Evolutionary conservation across 1,140 invertebrate species (phyloP).

Genomic region (Procambarus virginalis): DNA sequence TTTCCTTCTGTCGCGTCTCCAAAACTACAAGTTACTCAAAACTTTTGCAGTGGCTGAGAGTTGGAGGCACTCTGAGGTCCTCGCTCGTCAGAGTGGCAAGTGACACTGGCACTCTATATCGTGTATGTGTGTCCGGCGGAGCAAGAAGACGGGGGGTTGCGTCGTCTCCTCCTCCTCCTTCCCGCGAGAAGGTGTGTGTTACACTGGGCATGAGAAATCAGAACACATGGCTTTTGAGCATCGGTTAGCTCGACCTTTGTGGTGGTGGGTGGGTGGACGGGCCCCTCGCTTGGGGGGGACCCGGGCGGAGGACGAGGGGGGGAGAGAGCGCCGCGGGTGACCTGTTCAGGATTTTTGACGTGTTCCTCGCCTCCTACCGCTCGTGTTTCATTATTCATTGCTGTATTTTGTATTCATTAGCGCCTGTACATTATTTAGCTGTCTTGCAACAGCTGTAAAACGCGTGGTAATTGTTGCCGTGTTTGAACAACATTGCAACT

Average conservation of each 20-base stretch:
- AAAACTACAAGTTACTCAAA: background rate
- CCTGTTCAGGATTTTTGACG: constrained; percentile 9
- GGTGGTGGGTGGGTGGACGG: constrained; percentile 46
- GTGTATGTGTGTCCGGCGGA: background rate
- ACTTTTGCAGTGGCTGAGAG: no score
- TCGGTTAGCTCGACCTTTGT: constrained; percentile 64
- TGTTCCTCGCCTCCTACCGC: background rate
- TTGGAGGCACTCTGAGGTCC: constrained; percentile 16
- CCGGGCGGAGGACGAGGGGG: no score
- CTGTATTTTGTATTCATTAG: background rate
- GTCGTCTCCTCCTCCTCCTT: constrained; percentile 14
- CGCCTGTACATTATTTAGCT: background rate
- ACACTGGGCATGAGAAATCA: constrained; percentile 67
- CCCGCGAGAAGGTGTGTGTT: constrained; percentile 66
- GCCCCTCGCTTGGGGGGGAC: no score
- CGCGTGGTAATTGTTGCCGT: background rate
- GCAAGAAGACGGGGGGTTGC: background rate
- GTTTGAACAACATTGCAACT: constrained; percentile 51
- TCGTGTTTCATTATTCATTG: background rate
- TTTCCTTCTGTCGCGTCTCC: no score
- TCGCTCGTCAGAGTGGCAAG: constrained; percentile 34
- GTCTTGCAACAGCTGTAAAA: background rate
- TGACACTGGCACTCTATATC: constrained; percentile 33
- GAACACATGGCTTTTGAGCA: constrained; percentile 67
- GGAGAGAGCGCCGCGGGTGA: constrained; percentile 2